These are phyloP conservation scores for Halcyon senegalensis DNA, from an alignment of 2,113 vertebrate genomes.

Conservation along the genomic window DNA sequence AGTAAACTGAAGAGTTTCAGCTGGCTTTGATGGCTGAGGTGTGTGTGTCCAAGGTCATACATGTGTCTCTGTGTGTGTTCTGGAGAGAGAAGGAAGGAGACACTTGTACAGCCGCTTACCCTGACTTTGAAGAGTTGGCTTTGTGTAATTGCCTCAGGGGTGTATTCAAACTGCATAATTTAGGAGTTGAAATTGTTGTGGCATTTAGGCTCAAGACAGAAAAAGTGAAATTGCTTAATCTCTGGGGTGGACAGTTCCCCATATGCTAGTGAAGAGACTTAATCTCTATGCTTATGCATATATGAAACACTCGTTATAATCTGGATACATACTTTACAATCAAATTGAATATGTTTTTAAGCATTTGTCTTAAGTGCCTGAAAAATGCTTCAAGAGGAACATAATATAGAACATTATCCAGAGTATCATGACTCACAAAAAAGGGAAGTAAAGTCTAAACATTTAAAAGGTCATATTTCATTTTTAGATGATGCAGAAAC, in stretches of 20 bases:
- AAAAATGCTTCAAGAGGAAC: background rate
- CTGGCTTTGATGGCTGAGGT: background rate
- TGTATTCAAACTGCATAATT: background rate
- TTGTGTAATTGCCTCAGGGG: background rate
- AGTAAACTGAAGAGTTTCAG: constrained; percentile 17
- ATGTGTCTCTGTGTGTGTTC: background rate
- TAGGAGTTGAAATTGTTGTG: background rate
- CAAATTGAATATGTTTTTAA: background rate
- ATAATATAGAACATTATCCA: constrained; percentile 15
- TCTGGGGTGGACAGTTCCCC: background rate
- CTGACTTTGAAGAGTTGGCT: background rate
- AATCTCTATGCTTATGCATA: background rate
- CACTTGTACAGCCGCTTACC: background rate
- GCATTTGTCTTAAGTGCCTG: background rate
- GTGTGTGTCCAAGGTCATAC: background rate
- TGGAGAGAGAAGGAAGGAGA: background rate
- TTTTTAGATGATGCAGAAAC: constrained; percentile 22
- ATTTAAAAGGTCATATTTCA: constrained; percentile 47
- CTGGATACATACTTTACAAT: background rate
- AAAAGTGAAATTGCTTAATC: background rate
- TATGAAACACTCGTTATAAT: background rate
- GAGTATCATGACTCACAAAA: constrained; percentile 33
- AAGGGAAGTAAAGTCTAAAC: background rate
- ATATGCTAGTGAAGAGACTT: background rate
- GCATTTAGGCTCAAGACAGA: background rate